Base-by-base conservation (phyloP, 2,113 vertebrate genomes). In the Arvicanthis niloticus region DNA sequence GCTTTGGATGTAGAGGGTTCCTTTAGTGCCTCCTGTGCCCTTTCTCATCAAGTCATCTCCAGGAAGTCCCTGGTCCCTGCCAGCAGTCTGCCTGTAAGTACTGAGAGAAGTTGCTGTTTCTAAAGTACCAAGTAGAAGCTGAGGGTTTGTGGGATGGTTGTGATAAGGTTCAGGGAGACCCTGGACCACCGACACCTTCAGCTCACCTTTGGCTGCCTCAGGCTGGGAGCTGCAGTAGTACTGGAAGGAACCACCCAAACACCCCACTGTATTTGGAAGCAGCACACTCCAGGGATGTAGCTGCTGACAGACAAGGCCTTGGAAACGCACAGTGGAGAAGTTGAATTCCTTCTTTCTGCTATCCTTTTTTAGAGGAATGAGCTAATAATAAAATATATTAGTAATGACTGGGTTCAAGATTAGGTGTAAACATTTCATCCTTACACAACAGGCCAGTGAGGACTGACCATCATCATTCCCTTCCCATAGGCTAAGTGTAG, bases 321-420 rank as follows among this genome's bases (percentile, higher is more conserved):
- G 84, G 94, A 70, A 94, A 48, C 72, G 42, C 40, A 9, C 22
- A 17, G 9, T 21, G 24, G 53, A 7, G 40, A 60, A 53, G 19
- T 70, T 45, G 29, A 8, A 10, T 56, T 70, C 62, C 26, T 72
- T 48, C 51, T 73, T 88, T 93, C 80, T 93, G 76, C 73, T 62
- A 80, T 92, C 11, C 2, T 86, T 92, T 97, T 89, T 77, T 67
- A 95, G 65, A 94, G 70, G 68, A 87, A 73, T 31, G 72, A 82
- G 34, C 40, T 65, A 87, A 22, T 81, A 93, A 37, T 89, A 67
- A 51, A 87, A 29, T 24, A 62, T 12, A 21, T 37, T 9, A 31
- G 22, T 62, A 42, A 48, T 37, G 60, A 67, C 12, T 40, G 19
- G 19, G 37, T 82, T 60, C 37, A 58, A 85, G 60, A 70, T 29